A percentile compares a stretch with the other conserved stretches of the same genome.
Evolutionary conservation across 2,113 vertebrate genomes (phyloP).

Genomic region (Phyllopteryx taeniolatus): DNA sequence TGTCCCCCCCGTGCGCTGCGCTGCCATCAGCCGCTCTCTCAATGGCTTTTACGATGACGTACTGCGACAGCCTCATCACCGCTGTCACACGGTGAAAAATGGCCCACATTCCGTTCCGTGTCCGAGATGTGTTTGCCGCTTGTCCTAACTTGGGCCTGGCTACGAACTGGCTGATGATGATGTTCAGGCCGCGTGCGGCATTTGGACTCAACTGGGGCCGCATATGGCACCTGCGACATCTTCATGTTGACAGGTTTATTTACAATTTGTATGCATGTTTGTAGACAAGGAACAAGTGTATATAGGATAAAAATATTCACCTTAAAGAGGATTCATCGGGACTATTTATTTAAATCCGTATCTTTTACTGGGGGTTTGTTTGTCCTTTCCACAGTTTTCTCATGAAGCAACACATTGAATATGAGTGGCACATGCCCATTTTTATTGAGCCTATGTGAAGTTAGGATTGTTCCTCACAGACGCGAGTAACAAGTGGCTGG

Average conservation of each 20-base stretch:
- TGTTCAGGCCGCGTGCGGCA: background rate
- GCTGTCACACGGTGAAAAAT: slow-evolving; percentile 36
- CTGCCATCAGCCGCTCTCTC: slow-evolving; percentile 40
- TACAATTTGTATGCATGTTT: too few relatives aligned
- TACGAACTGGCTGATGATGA: background rate
- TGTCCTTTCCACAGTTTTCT: too few relatives aligned
- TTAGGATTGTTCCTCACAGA: too few relatives aligned
- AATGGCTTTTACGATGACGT: slow-evolving; percentile 54
- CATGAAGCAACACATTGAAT: too few relatives aligned
- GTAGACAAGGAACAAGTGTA: too few relatives aligned
- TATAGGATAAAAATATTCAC: too few relatives aligned
- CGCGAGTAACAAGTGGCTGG: too few relatives aligned
- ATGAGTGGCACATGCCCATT: too few relatives aligned
- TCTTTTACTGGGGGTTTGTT: background rate
- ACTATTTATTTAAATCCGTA: background rate
- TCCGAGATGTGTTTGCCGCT: slow-evolving; percentile 17
- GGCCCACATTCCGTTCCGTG: slow-evolving; percentile 9
- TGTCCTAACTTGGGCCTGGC: background rate
- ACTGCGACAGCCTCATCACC: slow-evolving; percentile 46
- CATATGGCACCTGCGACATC: too few relatives aligned
- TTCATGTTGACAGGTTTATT: too few relatives aligned
- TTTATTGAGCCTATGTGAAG: too few relatives aligned
- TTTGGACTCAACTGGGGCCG: background rate
- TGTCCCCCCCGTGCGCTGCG: slow-evolving; percentile 36
- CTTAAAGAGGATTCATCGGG: too few relatives aligned